These are phyloP conservation scores for Enteromius mattozi DNA, from an alignment of 2,797 vertebrate genomes.

Conservation along the genomic window DNA sequence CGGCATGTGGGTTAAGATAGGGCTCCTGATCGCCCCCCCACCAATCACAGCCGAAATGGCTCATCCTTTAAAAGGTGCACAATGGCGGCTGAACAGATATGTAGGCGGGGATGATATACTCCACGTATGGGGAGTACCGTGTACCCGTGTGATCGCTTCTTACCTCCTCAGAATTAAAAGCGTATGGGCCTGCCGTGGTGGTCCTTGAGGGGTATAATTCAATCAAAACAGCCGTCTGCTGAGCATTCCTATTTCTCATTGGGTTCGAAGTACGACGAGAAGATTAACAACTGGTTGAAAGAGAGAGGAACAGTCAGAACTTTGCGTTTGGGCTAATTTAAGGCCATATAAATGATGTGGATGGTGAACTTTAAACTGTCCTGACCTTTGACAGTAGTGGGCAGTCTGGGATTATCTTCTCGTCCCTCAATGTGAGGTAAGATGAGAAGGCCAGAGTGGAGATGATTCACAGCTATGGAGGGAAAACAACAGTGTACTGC, in stretches of 20 bases:
- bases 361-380: conserved; percentile 88
- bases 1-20: conserved; percentile 64
- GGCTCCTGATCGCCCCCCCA: conserved; percentile 63
- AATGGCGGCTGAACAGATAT: conserved; percentile 72
- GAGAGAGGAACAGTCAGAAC: conserved; percentile 77
- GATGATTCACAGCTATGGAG: conserved; percentile 78
- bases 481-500: conserved; percentile 71
- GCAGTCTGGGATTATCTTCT: conserved; percentile 88
- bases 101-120: conserved; percentile 80
- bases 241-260: conserved; percentile 60
- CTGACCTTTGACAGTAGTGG: conserved; percentile 90
- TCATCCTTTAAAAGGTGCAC: conserved; percentile 63
- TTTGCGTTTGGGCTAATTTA: conserved; percentile 85
- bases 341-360: conserved; percentile 89
- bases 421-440: conserved; percentile 74
- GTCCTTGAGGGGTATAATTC: conserved; percentile 82
- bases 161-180: conserved; percentile 91
- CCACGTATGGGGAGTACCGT: conserved; percentile 82
- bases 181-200: conserved; percentile 88
- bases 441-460: conserved; percentile 66
- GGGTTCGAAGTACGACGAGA: conserved; percentile 66
- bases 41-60: conserved; percentile 71
- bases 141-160: conserved; percentile 85
- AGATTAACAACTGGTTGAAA: conserved; percentile 80
- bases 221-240: conserved; percentile 63